These are phyloP conservation scores for Huso huso DNA, from an alignment of 2,797 vertebrate species.

Conservation along the genomic window DNA sequence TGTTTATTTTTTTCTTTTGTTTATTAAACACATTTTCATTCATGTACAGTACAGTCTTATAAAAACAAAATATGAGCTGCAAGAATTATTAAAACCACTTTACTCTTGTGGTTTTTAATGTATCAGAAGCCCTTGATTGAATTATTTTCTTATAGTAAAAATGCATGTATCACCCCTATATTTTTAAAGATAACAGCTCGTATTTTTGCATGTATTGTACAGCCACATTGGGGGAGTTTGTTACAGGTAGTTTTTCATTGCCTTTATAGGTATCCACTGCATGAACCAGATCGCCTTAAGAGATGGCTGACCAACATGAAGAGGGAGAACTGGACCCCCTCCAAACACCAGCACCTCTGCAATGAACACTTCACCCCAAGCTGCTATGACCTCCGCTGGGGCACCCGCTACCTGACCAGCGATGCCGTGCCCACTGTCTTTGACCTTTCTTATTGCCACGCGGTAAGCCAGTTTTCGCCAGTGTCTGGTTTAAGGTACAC, in stretches of 20 bases:
- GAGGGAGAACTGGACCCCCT: constrained; percentile 56
- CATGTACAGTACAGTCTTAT: too few relatives aligned
- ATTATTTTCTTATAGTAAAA: too few relatives aligned
- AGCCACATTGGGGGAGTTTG: too few relatives aligned
- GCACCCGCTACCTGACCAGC: constrained; percentile 54
- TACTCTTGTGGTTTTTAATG: too few relatives aligned
- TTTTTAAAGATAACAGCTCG: too few relatives aligned
- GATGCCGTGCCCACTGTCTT: constrained; percentile 63
- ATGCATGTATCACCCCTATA: too few relatives aligned
- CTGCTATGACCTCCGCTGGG: constrained; percentile 63
- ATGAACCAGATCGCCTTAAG: constrained; percentile 52
- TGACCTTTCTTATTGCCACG: constrained; percentile 17
- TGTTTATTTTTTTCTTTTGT: too few relatives aligned
- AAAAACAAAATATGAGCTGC: too few relatives aligned
- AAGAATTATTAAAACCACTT: too few relatives aligned
- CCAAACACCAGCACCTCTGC: constrained; percentile 65
- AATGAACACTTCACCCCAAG: constrained; percentile 59
- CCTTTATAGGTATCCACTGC: constrained; percentile 59
- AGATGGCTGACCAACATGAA: constrained; percentile 66
- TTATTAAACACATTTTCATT: too few relatives aligned
- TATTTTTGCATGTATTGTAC: too few relatives aligned
- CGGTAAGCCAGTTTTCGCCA: constrained; percentile 23
- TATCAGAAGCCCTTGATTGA: too few relatives aligned
- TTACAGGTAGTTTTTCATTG: neutral
- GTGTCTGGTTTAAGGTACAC: neutral